phyloP scores from a whole-genome alignment of 2,113 vertebrate genomes.

The Thermophis baileyi region DNA sequence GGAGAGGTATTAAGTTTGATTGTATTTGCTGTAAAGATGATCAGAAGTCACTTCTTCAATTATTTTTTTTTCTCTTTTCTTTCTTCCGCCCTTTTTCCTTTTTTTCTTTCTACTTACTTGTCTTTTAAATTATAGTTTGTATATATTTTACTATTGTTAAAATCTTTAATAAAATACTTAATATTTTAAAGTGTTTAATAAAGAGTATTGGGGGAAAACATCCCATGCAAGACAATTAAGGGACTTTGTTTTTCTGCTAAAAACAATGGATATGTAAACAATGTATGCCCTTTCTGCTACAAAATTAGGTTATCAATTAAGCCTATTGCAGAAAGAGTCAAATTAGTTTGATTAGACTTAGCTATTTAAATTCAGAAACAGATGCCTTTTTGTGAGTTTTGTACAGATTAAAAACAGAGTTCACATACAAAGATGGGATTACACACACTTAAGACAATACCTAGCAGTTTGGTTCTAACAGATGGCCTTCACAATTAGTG shows the following conservation, averaged over 20 bases:
- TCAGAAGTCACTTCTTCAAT: not conserved
- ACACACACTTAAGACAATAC: constrained; percentile 61
- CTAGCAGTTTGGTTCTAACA: constrained; percentile 50
- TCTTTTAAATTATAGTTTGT: not conserved
- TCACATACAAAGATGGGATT: constrained; percentile 51
- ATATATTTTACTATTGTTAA: not conserved
- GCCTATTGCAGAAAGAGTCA: constrained; percentile 40
- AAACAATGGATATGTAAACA: constrained; percentile 20
- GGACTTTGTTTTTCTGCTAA: constrained; percentile 16
- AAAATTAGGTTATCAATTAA: constrained; percentile 52
- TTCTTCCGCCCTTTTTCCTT: not conserved
- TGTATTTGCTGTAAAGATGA: not conserved
- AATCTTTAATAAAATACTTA: not conserved
- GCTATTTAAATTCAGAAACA: constrained; percentile 61
- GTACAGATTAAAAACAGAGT: constrained; percentile 57
- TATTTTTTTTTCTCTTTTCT: not conserved
- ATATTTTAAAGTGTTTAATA: not conserved
- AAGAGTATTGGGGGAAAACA: not conserved
- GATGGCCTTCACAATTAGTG: constrained; percentile 47
- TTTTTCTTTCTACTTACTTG: not conserved
- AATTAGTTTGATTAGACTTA: constrained; percentile 62
- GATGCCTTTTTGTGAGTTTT: constrained; percentile 56
- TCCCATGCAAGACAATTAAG: constrained; percentile 29
- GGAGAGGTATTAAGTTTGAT: not conserved
- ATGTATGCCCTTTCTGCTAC: not conserved